Base-by-base conservation (phyloP, 2,797 vertebrate genomes). In the Dipus sagitta region DNA sequence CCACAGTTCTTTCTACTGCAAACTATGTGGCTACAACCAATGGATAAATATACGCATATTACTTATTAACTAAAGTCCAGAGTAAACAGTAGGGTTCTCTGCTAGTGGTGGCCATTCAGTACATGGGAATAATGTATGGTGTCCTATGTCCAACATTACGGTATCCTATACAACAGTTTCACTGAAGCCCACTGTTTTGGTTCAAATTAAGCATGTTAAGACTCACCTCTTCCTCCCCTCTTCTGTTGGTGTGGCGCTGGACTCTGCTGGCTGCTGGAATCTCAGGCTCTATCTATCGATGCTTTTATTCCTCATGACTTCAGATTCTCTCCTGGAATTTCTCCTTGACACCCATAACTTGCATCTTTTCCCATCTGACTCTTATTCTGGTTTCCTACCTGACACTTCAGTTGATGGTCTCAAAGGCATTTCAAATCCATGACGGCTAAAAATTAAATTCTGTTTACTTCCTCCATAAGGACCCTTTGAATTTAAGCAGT, bases 71-170 rank as follows among this genome's bases (percentile, higher is more conserved):
- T n/a, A 23, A 54, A 70, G 26, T 78, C 21, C 20, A 2, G 13
- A 28, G 42, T 23, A 18, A 65, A 26, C 7, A 10, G 42, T 72
- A 24, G n/a, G 8, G 0, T 34, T 65, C n/a, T 12, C 6, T 28
- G 13, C 64, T 38, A 6, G 15, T 24, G 1, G 18, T 34, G 1
- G 32, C 14, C 6, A 1, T 28, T 58, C 21, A 17, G 0, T 38
- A n/a, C 5, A 15, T 76, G 60, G 83, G 34, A 70, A 76, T 68
- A 71, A 52, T 17, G 11, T 80, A 2, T 17, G 17, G 34, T 26
- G 23, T 54, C 42, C 9, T 47, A 0, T 21, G 5, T 4, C 9
- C 14, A 24, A 42, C n/a, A 24, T 24, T 62, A 34, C 0, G 8
- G 12, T 26, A 15, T 3, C 52, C 11, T 60, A 68, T 13, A 30